A percentile compares a stretch with the other conserved stretches of the same genome.
phyloP scores from a whole-genome alignment of 2,888 invertebrate genomes.

The Lordiphosa andalusiaca region DNA sequence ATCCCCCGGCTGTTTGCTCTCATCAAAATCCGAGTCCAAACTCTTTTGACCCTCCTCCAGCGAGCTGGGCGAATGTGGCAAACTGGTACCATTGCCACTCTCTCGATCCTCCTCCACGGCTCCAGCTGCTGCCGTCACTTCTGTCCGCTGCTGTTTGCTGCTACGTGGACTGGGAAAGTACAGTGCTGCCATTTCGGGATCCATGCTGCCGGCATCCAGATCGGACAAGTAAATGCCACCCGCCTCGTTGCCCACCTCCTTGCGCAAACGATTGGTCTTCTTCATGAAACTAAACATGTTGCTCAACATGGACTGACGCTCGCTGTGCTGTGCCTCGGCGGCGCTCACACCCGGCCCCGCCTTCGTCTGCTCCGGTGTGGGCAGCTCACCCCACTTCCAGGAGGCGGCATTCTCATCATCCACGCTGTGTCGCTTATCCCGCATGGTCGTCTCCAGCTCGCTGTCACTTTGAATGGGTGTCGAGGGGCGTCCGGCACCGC shows the following conservation, averaged over 20 bases:
- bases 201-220: constrained; percentile 90
- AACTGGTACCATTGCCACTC: constrained; percentile 96
- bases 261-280: constrained; percentile 84
- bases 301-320: constrained; percentile 88
- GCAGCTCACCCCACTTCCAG: constrained; percentile 96
- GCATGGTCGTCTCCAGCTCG: constrained; percentile 88
- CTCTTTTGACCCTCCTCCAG: constrained; percentile 88
- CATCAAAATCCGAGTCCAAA: constrained; percentile 92
- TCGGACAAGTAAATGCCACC: constrained; percentile 96
- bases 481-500: constrained; percentile 85
- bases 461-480: constrained; percentile 96
- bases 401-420: constrained; percentile 81
- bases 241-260: constrained; percentile 81
- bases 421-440: constrained; percentile 78
- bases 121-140: constrained; percentile 14
- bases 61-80: constrained; percentile 96
- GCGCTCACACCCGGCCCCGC: constrained; percentile 36
- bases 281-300: constrained; percentile 97
- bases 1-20: constrained; percentile 83
- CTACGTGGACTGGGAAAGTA: constrained; percentile 85
- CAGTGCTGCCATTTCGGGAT: constrained; percentile 94
- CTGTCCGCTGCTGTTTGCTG: constrained; percentile 38
- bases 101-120: constrained; percentile 93
- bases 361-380: constrained; percentile 80
- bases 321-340: constrained; percentile 60